A percentile compares a stretch with the other conserved stretches of the same genome.
These are phyloP conservation scores for Nephrocerus scutellatus DNA, from an alignment of 2,888 invertebrate genomes.

Conservation along the genomic window DNA sequence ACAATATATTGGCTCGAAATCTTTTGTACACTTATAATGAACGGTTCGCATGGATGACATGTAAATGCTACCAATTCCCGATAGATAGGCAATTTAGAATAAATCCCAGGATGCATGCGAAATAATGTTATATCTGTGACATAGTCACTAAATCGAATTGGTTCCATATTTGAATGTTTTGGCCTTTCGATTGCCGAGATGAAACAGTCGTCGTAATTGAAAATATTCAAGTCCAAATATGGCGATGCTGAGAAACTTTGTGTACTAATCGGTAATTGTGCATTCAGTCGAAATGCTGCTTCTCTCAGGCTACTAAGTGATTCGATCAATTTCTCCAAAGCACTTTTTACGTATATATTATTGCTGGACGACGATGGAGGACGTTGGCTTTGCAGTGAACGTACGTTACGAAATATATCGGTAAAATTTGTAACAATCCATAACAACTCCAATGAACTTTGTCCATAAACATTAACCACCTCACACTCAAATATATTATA, in stretches of 20 bases:
- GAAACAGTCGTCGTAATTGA: constrained; percentile 94
- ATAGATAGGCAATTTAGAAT: constrained; percentile 56
- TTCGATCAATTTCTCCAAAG: constrained; percentile 16
- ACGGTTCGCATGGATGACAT: constrained; percentile 93
- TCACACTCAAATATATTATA: constrained; percentile 79
- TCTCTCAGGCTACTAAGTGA: constrained; percentile 74
- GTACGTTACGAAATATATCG: constrained; percentile 86
- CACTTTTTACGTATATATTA: constrained; percentile 59
- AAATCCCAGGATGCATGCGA: constrained; percentile 81
- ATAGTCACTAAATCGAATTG: constrained; percentile 80
- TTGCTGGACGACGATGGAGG: constrained; percentile 88
- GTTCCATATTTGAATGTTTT: constrained; percentile 77
- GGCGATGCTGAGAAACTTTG: constrained; percentile 92
- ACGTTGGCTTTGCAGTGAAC: constrained; percentile 68
- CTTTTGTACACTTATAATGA: constrained; percentile 90
- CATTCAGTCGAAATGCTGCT: constrained; percentile 80
- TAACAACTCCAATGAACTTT: constrained; percentile 77
- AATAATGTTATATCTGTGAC: constrained; percentile 76
- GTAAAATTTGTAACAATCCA: constrained; percentile 84
- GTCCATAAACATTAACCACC: constrained; percentile 81
- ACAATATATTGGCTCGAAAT: constrained; percentile 89
- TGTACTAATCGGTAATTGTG: constrained; percentile 87
- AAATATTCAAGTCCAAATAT: constrained; percentile 83
- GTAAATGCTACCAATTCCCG: constrained; percentile 85
- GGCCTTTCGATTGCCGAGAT: constrained; percentile 93